Conservation (phyloP, 2,797 vertebrate species). For the Sebastes iracundus region DNA sequence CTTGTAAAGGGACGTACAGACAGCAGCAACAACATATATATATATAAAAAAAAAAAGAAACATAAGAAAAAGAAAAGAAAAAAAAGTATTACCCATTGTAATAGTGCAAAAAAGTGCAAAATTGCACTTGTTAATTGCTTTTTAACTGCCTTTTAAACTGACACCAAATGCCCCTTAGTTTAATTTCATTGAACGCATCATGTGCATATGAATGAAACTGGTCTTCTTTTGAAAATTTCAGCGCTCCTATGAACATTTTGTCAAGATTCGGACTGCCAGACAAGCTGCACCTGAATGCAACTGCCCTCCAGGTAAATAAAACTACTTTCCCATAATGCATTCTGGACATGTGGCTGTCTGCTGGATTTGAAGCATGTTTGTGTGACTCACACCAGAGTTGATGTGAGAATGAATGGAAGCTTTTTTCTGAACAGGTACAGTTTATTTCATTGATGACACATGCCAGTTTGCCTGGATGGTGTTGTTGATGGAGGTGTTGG, state of each 20-base stretch:
- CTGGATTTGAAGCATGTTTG: not conserved
- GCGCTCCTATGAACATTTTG: conserved; percentile 93
- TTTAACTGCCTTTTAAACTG: not conserved
- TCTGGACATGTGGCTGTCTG: not conserved
- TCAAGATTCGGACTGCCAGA: conserved; percentile 90
- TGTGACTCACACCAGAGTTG: not conserved
- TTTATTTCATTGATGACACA: conserved; percentile 26
- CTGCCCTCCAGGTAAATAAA: conserved; percentile 94
- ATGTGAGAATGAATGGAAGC: conserved; percentile 33
- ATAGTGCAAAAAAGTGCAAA: conserved; percentile 38
- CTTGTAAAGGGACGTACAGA: too few species aligned
- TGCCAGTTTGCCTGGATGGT: conserved; percentile 2
- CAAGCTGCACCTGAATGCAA: conserved; percentile 90
- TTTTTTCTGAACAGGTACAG: not conserved
- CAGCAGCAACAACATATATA: too few species aligned
- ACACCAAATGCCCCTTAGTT: not conserved
- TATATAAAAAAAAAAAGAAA: too few species aligned
- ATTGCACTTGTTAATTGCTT: not conserved
- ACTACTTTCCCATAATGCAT: not conserved
- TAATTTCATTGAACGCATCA: not conserved
- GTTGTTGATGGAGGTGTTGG: conserved; percentile 6
- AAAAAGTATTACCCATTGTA: too few species aligned
- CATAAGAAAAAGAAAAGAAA: too few species aligned
- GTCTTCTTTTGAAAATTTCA: conserved; percentile 63
- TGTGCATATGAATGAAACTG: conserved; percentile 30